These are phyloP conservation scores for Eumeta japonica DNA, from an alignment of 1,140 invertebrate species.

Conservation along the genomic window DNA sequence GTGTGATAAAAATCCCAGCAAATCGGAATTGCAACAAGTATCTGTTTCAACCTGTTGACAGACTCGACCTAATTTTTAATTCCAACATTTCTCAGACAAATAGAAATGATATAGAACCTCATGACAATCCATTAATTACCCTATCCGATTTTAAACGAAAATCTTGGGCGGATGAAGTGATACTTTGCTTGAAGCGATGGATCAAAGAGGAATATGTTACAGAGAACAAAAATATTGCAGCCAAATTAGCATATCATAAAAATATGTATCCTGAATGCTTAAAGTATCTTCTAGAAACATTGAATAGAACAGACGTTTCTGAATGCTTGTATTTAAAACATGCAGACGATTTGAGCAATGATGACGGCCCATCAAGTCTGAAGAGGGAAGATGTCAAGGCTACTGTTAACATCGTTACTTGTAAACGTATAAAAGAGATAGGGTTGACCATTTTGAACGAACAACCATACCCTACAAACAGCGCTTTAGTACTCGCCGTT, in stretches of 20 bases:
- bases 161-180: constrained; percentile 42
- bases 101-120: constrained; percentile 28
- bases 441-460: constrained; percentile 39
- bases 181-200: constrained; percentile 34
- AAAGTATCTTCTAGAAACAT: constrained; percentile 24
- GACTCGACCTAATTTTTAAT: constrained; percentile 35
- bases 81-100: constrained; percentile 29
- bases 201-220: constrained; percentile 27
- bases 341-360: constrained; percentile 8
- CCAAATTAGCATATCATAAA: constrained; percentile 38
- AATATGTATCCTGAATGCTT: constrained; percentile 31
- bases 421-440: constrained; percentile 41
- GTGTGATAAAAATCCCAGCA: constrained; percentile 46
- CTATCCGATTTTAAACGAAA: constrained; percentile 38
- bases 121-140: constrained; percentile 25
- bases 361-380: constrained; percentile 8
- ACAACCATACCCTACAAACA: constrained; percentile 26
- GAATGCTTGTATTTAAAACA: constrained; percentile 25
- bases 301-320: constrained; percentile 17
- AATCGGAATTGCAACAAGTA: constrained; percentile 36
- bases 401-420: constrained; percentile 26
- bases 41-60: constrained; percentile 35
- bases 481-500: constrained; percentile 18
- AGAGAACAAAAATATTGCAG: constrained; percentile 35
- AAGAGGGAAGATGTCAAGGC: constrained; percentile 35